phyloP scores from a whole-genome alignment of 2,888 invertebrate genomes.

The Nebria salina region DNA sequence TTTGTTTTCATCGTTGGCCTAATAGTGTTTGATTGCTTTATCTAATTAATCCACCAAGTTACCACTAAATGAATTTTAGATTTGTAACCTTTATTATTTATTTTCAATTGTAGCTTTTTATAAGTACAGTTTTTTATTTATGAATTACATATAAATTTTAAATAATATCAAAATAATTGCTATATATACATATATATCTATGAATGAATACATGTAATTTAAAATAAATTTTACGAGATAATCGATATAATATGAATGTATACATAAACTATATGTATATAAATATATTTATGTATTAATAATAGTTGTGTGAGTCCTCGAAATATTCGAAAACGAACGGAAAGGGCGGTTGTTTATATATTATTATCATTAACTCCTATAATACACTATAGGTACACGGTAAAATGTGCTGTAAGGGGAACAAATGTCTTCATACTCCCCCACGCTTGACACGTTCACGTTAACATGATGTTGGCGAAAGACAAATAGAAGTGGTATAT shows the following conservation, averaged over 20 bases:
- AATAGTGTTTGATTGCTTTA: background rate
- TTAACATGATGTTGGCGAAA: background rate
- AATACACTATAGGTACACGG: background rate
- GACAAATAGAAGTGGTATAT: background rate
- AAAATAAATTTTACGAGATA: background rate
- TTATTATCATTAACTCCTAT: background rate
- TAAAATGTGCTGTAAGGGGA: background rate
- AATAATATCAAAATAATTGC: constrained; percentile 16
- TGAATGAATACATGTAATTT: constrained; percentile 5
- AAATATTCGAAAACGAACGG: background rate
- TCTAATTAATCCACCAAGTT: background rate
- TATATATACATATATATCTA: constrained; percentile 12
- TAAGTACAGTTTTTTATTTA: constrained; percentile 21
- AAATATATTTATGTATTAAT: constrained; percentile 8
- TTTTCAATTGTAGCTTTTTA: constrained; percentile 16
- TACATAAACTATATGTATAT: background rate
- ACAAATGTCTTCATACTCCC: background rate
- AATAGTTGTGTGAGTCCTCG: background rate
- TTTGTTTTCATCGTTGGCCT: too few species aligned
- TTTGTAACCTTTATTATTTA: background rate
- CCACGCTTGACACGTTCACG: background rate
- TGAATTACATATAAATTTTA: constrained; percentile 17
- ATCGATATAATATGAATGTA: background rate
- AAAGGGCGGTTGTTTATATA: background rate
- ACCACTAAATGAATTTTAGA: background rate